A percentile compares a stretch with the other conserved stretches of the same genome.
phyloP scores from a whole-genome alignment of 2,797 vertebrate genomes.

The Amazona ochrocephala region DNA sequence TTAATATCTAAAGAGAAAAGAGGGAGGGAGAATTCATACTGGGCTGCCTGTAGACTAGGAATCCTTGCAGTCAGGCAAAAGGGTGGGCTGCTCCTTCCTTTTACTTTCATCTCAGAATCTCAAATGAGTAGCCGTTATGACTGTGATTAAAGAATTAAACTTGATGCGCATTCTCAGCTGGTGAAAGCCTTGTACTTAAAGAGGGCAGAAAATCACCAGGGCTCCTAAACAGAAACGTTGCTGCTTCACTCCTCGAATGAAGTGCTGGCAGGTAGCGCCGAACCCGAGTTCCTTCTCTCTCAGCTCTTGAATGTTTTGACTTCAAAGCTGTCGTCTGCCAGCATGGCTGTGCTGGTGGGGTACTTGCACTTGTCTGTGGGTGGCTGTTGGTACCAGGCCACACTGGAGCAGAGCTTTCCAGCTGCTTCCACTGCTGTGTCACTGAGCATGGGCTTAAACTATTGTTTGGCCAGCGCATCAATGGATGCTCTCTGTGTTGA shows the following conservation, averaged over 20 bases:
- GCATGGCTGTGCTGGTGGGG: not conserved
- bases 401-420: not conserved
- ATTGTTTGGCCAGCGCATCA: not conserved
- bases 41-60: conserved; percentile 11
- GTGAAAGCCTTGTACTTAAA: not conserved
- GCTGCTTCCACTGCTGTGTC: not conserved
- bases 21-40: conserved; percentile 23
- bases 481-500: not conserved
- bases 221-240: not conserved
- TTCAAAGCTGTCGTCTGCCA: no score
- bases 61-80: not conserved
- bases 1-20: conserved; percentile 24
- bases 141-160: not conserved
- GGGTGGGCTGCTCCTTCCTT: not conserved
- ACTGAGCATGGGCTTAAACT: not conserved
- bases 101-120: conserved; percentile 40
- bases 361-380: not conserved
- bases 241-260: not conserved
- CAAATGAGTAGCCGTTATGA: not conserved
- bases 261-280: not conserved
- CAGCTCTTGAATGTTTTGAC: no score
- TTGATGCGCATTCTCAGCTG: not conserved
- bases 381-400: not conserved
- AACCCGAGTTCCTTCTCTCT: not conserved
- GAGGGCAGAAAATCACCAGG: not conserved